Evolutionary conservation across 2,797 vertebrate genomes (phyloP), one percentile per base, ranked within the genome.

Genomic region (Dermochelys coriacea): DNA sequence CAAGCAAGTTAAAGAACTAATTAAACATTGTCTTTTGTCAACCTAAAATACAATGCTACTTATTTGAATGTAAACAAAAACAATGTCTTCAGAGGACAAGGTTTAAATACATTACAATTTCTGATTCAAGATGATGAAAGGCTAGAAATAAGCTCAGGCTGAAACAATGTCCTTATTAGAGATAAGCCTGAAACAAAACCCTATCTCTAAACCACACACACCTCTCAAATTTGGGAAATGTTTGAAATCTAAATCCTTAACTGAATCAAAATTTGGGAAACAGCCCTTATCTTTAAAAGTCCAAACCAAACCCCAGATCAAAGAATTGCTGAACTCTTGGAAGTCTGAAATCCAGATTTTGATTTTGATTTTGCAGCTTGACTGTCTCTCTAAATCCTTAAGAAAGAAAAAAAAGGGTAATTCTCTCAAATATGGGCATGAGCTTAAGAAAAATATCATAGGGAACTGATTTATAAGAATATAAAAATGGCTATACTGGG

Each of bases 1-100:
- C 85, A 77, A 82, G 55, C 84, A 97, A 97, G 77, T 96, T 96
- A 95, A 88, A 68, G 88, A 96, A 87, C 47, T 97, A 97, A 97
- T 86, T 79, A 95, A 97, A 85, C 75, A 89, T 96, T 89, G 0
- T 0, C 37, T 95, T 97, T 96, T 95, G 51, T 93, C 84, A 78
- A 71, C 55, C 92, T 89, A 86, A 95, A 96, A 95, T 93, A 54
- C 6, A 84, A 51, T 27, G 37, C 52, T 84, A 37, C 54, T 61
- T 93, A 94, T 80, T 90, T 89, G 86, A 95, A 37, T 55, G 9
- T 82, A 84, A 71, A 68, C 10, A 83, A 89, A 96, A 94, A 80
- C 45, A 5, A 6, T 68, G 12, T 55, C 75, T 74, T 87, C 74
- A 91, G 89, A 75, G 12, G 16, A 83, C 0, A 0, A 82, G 27